Percentiles rank a stretch among this genome's conserved stretches.
phyloP scores from a whole-genome alignment of 2,797 vertebrate species.

The Argya squamiceps region DNA sequence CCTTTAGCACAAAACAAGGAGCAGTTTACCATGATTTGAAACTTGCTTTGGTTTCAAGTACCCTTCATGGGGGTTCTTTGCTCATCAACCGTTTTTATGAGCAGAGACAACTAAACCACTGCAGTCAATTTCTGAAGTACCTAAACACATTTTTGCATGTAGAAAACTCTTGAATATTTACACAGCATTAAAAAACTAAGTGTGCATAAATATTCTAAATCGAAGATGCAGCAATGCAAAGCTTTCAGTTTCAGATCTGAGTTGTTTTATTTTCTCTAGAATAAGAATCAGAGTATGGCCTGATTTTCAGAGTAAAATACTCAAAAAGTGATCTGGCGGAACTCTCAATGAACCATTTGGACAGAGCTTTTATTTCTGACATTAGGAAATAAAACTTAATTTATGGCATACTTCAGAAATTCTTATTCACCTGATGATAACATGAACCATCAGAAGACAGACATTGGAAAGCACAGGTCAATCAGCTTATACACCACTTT shows the following conservation, averaged over 20 bases:
- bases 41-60: not conserved
- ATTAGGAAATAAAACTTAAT: not conserved
- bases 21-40: not conserved
- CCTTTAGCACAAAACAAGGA: not conserved
- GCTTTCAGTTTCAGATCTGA: not conserved
- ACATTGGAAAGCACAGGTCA: not conserved
- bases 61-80: not conserved
- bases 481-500: not conserved
- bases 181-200: not conserved
- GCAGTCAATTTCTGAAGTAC: not conserved
- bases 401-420: constrained; percentile 14
- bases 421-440: not conserved
- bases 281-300: not conserved
- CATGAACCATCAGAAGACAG: not conserved
- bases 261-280: not conserved
- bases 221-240: not conserved
- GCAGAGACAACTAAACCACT: not conserved
- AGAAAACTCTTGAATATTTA: not conserved
- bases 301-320: not conserved
- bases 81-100: not conserved
- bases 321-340: not conserved
- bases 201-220: not conserved
- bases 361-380: constrained; percentile 35
- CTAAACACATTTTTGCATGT: not conserved
- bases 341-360: not conserved